phyloP scores from a whole-genome alignment of 2,888 invertebrate species.

The Epinotia demarniana region DNA sequence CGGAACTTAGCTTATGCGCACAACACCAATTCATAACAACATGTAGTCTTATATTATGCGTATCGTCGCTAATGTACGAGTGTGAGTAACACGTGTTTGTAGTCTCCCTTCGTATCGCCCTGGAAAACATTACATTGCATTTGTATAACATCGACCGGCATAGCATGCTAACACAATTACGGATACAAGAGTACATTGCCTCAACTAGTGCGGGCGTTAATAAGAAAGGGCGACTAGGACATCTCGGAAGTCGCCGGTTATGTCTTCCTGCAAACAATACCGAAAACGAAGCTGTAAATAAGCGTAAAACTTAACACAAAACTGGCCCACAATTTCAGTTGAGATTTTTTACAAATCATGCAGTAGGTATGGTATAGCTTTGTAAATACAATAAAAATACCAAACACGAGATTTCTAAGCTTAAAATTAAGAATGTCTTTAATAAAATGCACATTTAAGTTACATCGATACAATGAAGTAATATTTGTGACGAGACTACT shows the following conservation, averaged over 20 bases:
- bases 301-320: conserved; percentile 53
- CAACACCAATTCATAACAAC: conserved; percentile 52
- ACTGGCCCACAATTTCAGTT: conserved; percentile 78
- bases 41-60: conserved; percentile 69
- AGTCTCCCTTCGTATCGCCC: conserved; percentile 89
- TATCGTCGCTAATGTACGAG: conserved; percentile 72
- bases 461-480: conserved; percentile 53
- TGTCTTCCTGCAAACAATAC: conserved; percentile 86
- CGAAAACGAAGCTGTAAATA: conserved; percentile 67
- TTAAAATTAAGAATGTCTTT: conserved; percentile 64
- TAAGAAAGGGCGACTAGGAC: conserved; percentile 86
- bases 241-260: conserved; percentile 88
- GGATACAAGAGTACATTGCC: conserved; percentile 46
- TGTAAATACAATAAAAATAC: conserved; percentile 53
- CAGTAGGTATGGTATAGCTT: conserved; percentile 56
- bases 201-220: conserved; percentile 74
- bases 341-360: conserved; percentile 63
- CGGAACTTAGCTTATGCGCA: conserved; percentile 61
- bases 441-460: conserved; percentile 65
- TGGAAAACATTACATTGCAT: conserved; percentile 82
- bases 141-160: conserved; percentile 53
- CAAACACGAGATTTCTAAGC: conserved; percentile 51
- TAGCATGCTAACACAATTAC: conserved; percentile 68
- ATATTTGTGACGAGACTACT: conserved; percentile 46
- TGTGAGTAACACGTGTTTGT: conserved; percentile 87